A percentile compares a stretch with the other conserved stretches of the same genome.
These are phyloP conservation scores for Microctonus aethiopoides DNA, from an alignment of 2,888 invertebrate species.

Conservation along the genomic window DNA sequence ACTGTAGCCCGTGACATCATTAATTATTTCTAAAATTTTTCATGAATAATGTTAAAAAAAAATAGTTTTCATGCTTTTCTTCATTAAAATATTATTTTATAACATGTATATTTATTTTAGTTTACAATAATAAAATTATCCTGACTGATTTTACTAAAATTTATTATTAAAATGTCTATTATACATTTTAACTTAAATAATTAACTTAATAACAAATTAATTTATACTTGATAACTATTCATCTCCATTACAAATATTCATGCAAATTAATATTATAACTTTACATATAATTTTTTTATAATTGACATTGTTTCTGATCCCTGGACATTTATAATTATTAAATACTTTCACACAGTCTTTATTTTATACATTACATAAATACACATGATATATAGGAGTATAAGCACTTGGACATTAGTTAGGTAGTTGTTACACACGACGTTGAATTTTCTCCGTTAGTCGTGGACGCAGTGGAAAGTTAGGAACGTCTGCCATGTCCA, in stretches of 20 bases:
- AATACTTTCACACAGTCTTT: not conserved
- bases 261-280: not conserved
- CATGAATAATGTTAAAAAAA: no score
- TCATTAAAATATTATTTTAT: not conserved
- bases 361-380: not conserved
- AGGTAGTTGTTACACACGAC: conserved; percentile 11
- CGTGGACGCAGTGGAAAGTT: conserved; percentile 23
- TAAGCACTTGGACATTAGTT: conserved; percentile 14
- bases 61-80: no score
- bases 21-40: no score
- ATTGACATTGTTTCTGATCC: not conserved
- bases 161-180: not conserved
- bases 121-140: not conserved
- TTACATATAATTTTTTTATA: not conserved
- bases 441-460: conserved; percentile 26
- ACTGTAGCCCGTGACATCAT: not conserved
- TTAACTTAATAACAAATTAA: no score
- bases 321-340: not conserved
- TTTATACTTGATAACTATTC: not conserved
- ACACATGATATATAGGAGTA: no score
- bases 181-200: not conserved
- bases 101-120: not conserved
- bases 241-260: not conserved
- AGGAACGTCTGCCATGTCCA: conserved; percentile 37
- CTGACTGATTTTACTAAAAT: not conserved